Evolutionary conservation across 1,140 invertebrate genomes (phyloP).

Genomic region (Dolichoris vasculosae): DNA sequence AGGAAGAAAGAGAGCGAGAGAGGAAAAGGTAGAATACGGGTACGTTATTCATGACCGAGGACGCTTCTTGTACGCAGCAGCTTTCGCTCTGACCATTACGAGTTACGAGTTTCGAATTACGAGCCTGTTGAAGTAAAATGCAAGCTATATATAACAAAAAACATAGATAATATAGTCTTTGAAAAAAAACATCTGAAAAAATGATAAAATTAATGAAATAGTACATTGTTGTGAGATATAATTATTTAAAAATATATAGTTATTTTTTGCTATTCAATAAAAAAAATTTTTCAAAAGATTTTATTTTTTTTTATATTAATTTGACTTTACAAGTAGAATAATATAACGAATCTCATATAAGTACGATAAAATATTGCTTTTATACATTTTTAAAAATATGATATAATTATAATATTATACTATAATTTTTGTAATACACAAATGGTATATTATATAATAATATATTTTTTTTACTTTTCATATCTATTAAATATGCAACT

Average conservation of each 20-base stretch:
- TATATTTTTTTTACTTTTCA: background rate
- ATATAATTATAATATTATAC: too few species aligned
- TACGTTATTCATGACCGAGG: background rate
- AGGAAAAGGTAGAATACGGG: background rate
- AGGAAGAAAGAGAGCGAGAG: background rate
- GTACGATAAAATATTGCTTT: too few species aligned
- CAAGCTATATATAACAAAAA: background rate
- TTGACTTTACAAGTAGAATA: too few species aligned
- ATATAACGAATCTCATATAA: too few species aligned
- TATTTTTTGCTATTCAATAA: too few species aligned
- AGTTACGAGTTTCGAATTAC: slow-evolving; percentile 59
- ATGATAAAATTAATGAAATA: background rate
- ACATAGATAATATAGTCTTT: too few species aligned
- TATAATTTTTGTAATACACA: too few species aligned
- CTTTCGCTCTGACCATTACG: slow-evolving; percentile 54
- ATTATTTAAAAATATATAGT: too few species aligned
- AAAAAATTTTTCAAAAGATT: too few species aligned
- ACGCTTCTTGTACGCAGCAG: background rate
- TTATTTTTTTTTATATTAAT: too few species aligned
- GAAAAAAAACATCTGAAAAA: background rate
- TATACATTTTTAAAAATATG: too few species aligned
- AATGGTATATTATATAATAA: background rate
- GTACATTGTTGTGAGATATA: background rate
- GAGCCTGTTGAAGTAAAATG: slow-evolving; percentile 52
- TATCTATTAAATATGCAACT: too few species aligned